phyloP scores from a whole-genome alignment of 2,888 invertebrate species.

The Carterocephalus palaemon region DNA sequence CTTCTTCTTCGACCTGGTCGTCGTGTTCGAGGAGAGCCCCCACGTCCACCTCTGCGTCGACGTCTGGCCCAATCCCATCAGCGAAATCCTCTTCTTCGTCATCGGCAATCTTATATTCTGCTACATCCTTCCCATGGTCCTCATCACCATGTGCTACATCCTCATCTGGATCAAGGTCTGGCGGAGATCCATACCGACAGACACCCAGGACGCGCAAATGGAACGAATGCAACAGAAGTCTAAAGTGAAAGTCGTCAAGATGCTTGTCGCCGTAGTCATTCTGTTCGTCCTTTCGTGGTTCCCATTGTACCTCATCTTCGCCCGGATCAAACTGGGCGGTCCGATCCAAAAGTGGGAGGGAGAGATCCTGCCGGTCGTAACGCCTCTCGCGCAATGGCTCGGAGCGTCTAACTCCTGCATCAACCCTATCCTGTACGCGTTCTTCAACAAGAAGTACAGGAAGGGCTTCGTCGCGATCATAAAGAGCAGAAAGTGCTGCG shows the following conservation, averaged over 20 bases:
- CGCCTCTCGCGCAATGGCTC: conserved; percentile 94
- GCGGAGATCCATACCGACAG: conserved; percentile 92
- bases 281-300: conserved; percentile 96
- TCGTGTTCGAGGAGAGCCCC: conserved; percentile 85
- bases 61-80: conserved; percentile 90
- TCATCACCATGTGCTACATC: conserved; percentile 94
- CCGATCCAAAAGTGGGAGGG: conserved; percentile 87
- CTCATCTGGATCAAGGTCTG: conserved; percentile 95
- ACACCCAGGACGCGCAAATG: conserved; percentile 94
- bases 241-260: conserved; percentile 96
- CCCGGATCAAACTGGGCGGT: conserved; percentile 90
- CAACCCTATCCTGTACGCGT: conserved; percentile 95
- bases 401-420: conserved; percentile 97
- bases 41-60: conserved; percentile 88
- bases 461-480: conserved; percentile 93
- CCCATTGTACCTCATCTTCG: conserved; percentile 93
- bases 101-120: conserved; percentile 93
- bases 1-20: conserved; percentile 90
- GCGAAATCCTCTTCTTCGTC: conserved; percentile 91
- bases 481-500: conserved; percentile 91
- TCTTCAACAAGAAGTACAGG: conserved; percentile 96
- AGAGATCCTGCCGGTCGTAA: conserved; percentile 87
- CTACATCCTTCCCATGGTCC: conserved; percentile 93
- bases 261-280: conserved; percentile 95
- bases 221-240: conserved; percentile 96